phyloP scores from a whole-genome alignment of 2,113 vertebrate genomes.

The Epinephelus moara region DNA sequence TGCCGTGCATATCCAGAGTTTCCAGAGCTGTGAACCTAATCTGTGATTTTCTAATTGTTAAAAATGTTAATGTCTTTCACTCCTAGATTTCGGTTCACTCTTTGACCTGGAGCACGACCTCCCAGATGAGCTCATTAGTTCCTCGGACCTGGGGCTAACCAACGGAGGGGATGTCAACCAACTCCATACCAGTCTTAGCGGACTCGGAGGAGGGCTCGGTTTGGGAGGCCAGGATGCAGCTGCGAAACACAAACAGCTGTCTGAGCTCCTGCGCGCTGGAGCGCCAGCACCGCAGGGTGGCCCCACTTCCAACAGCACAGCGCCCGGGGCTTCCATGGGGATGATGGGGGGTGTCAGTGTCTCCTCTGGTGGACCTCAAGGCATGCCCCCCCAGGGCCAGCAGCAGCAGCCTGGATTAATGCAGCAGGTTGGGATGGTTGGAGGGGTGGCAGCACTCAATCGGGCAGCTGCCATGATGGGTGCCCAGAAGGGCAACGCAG shows the following conservation, averaged over 20 bases:
- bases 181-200: conserved; percentile 90
- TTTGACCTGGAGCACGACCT: conserved; percentile 98
- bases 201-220: conserved; percentile 67
- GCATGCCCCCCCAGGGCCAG: conserved; percentile 74
- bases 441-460: conserved; percentile 73
- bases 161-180: conserved; percentile 94
- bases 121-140: conserved; percentile 97
- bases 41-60: background rate
- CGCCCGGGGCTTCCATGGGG: conserved; percentile 73
- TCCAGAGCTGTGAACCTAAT: background rate
- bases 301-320: conserved; percentile 79
- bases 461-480: conserved; percentile 82
- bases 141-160: conserved; percentile 91
- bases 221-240: conserved; percentile 91
- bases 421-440: conserved; percentile 83
- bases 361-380: conserved; percentile 73
- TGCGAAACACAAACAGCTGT: conserved; percentile 98
- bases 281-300: conserved; percentile 85
- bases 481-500: conserved; percentile 79
- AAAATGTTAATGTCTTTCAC: conserved; percentile 9
- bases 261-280: conserved; percentile 92
- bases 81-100: conserved; percentile 94
- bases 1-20: background rate
- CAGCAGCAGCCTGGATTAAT: conserved; percentile 88
- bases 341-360: conserved; percentile 77